Percentiles rank a stretch among this genome's conserved stretches.
Conservation (phyloP, 2,888 invertebrate species). For the Torymus aiolomorphi region DNA sequence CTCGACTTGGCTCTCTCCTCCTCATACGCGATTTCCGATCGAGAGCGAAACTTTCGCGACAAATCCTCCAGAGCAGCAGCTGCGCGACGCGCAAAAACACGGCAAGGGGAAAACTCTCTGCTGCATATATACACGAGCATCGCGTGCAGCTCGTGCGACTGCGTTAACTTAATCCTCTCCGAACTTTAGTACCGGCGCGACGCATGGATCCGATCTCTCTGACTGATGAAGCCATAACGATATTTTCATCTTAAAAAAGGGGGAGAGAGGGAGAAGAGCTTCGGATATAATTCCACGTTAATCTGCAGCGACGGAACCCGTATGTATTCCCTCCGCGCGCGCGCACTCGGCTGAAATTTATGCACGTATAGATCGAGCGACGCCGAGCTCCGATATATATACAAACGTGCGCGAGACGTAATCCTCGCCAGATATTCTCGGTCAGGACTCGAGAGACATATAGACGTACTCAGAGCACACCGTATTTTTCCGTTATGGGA, state of each 20-base stretch:
- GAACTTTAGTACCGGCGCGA: too few species aligned
- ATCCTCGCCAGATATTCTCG: conserved; percentile 66
- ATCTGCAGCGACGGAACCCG: conserved; percentile 37
- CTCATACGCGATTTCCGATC: background rate
- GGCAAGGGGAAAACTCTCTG: background rate
- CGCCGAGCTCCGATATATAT: background rate
- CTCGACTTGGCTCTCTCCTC: background rate
- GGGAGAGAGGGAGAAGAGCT: conserved; percentile 10
- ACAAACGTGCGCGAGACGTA: conserved; percentile 54
- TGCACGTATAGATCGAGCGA: conserved; percentile 13
- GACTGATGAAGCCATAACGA: conserved; percentile 58
- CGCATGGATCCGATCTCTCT: conserved; percentile 7
- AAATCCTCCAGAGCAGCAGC: conserved; percentile 5
- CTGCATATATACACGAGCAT: too few species aligned
- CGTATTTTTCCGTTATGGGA: conserved; percentile 64
- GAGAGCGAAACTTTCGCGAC: conserved; percentile 25
- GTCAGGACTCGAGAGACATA: conserved; percentile 64
- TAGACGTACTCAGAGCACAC: conserved; percentile 47
- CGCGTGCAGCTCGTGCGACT: too few species aligned
- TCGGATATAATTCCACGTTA: conserved; percentile 49
- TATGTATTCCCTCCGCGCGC: background rate
- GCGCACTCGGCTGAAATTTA: conserved; percentile 45
- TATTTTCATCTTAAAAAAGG: conserved; percentile 53
- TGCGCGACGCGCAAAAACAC: too few species aligned
- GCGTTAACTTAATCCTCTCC: too few species aligned